Percentiles rank a stretch among this genome's conserved stretches.
Conservation (phyloP, 2,113 vertebrate genomes). For the Mellivora capensis region DNA sequence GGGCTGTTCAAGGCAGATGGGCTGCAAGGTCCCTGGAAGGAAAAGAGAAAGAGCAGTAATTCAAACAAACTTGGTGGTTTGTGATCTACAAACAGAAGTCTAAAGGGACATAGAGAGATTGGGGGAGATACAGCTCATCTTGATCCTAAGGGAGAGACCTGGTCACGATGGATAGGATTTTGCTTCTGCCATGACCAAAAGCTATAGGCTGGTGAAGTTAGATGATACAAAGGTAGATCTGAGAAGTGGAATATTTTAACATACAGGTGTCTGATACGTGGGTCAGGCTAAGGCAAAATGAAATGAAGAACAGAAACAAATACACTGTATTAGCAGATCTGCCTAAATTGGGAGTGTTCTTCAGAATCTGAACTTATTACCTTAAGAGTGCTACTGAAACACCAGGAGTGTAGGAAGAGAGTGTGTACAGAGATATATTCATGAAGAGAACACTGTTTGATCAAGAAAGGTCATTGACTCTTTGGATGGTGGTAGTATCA, state of each 20-base stretch:
- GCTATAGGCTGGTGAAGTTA: neutral
- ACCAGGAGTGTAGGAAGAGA: neutral
- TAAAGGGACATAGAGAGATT: neutral
- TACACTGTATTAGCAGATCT: neutral
- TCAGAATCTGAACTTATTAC: neutral
- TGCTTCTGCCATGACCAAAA: neutral
- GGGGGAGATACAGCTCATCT: neutral
- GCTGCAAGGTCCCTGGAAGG: neutral
- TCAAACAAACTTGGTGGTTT: neutral
- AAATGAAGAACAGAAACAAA: neutral
- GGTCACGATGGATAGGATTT: neutral
- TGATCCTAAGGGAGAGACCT: neutral
- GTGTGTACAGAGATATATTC: neutral
- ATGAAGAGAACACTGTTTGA: neutral
- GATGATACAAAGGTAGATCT: neutral
- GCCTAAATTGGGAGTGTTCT: neutral
- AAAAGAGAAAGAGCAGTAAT: neutral
- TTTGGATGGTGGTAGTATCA: neutral
- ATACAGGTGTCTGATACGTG: neutral
- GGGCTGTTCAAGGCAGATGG: neutral
- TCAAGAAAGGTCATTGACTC: neutral
- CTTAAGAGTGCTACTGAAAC: neutral
- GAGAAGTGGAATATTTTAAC: neutral
- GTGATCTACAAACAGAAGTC: neutral
- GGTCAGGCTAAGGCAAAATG: neutral